These are phyloP conservation scores for Podarcis lilfordi DNA, from an alignment of 2,797 vertebrate species.

Conservation along the genomic window DNA sequence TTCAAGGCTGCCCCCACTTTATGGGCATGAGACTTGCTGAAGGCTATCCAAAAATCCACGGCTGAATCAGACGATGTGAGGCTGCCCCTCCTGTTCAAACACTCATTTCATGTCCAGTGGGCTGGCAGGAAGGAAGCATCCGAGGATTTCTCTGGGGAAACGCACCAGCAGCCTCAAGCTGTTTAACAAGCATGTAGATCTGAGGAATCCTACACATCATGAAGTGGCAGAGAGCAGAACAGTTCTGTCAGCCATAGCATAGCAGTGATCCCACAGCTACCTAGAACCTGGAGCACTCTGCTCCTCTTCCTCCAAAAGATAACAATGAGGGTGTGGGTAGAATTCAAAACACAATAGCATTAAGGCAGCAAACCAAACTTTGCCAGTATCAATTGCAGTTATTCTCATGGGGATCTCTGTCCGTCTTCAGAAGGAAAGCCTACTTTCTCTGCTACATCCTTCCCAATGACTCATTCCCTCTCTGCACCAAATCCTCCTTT, in stretches of 20 bases:
- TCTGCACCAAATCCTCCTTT: neutral
- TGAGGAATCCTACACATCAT: neutral
- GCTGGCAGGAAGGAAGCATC: slow-evolving; percentile 8
- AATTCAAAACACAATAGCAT: neutral
- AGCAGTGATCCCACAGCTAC: neutral
- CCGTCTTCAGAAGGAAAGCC: neutral
- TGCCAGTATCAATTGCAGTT: neutral
- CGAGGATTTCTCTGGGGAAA: neutral
- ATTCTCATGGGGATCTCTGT: neutral
- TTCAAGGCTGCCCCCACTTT: too few relatives aligned
- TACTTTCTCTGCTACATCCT: neutral
- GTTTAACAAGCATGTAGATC: neutral
- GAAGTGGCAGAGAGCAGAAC: slow-evolving; percentile 12
- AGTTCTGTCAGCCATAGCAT: fast-evolving
- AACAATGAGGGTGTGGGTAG: neutral
- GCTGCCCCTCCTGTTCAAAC: fast-evolving
- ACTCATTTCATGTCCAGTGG: slow-evolving; percentile 27
- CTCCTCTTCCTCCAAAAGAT: neutral
- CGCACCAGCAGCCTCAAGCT: slow-evolving; percentile 19
- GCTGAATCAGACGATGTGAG: too few relatives aligned
- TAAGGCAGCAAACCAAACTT: fast-evolving
- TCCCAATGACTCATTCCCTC: neutral
- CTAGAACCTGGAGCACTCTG: fast-evolving
- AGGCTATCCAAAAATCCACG: neutral
- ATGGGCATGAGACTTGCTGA: too few relatives aligned